Evolutionary conservation across 2,888 invertebrate species (phyloP).

Genomic region (Noctua janthe): DNA sequence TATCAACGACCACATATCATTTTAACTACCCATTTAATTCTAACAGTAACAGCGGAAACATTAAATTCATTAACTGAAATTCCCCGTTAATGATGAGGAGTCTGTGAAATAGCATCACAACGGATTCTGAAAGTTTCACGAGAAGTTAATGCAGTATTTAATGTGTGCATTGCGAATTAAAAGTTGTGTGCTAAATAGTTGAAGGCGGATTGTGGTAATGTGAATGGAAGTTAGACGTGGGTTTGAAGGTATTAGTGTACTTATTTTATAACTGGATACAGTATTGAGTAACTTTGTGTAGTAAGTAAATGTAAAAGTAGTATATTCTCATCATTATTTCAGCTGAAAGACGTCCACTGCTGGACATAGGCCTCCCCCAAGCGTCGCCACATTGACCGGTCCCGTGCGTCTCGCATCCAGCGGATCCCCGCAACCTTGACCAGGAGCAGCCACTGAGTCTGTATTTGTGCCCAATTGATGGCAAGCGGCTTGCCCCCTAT

Average conservation of each 20-base stretch:
- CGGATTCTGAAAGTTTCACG: conserved; percentile 46
- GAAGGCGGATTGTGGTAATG: conserved; percentile 8
- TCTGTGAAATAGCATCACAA: conserved; percentile 24
- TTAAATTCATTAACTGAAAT: conserved; percentile 54
- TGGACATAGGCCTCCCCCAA: too few relatives aligned
- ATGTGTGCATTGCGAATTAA: conserved; percentile 38
- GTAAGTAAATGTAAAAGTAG: too few relatives aligned
- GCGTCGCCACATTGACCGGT: too few relatives aligned
- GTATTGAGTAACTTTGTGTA: background rate
- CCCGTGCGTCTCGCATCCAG: too few relatives aligned
- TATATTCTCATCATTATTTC: too few relatives aligned
- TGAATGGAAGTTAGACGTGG: conserved; percentile 24
- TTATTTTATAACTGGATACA: background rate
- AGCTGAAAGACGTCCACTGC: too few relatives aligned
- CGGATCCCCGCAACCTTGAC: too few relatives aligned
- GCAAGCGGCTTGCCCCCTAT: too few relatives aligned
- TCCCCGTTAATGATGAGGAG: conserved; percentile 34
- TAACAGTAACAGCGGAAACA: conserved; percentile 24
- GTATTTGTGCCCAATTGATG: too few relatives aligned
- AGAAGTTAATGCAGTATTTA: conserved; percentile 46
- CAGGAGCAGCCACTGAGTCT: too few relatives aligned
- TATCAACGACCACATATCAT: conserved; percentile 42
- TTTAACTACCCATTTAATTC: conserved; percentile 54
- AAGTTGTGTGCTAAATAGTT: conserved; percentile 45
- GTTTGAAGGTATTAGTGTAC: background rate